Base-by-base conservation (phyloP, 2,888 invertebrate genomes). In the Zonitis immaculata region DNA sequence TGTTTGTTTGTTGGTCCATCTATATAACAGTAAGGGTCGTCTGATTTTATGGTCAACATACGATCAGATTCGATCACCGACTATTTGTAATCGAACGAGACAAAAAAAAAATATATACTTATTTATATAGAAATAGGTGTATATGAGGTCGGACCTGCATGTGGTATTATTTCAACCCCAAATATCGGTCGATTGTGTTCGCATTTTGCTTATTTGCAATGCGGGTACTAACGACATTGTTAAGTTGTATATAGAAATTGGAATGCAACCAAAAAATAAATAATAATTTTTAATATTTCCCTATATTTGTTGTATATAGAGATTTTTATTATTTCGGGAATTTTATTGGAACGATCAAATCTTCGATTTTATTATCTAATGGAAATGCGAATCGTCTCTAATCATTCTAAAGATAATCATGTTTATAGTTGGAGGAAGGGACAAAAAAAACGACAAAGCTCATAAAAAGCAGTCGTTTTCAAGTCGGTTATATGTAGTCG, bases 121-220 rank as follows among this genome's bases (percentile, higher is more conserved):
- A n/a, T n/a, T n/a, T n/a, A n/a, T n/a, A n/a, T n/a, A n/a, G n/a
- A n/a, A n/a, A n/a, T n/a, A n/a, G n/a, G n/a, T n/a, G n/a, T n/a
- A n/a, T n/a, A n/a, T n/a, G n/a, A n/a, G n/a, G n/a, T n/a, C n/a
- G n/a, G 64, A 65, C 66, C 66, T 68, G 70, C 69, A 68, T 68
- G 65, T 60, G 59, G 64, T 65, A 69, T 68, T 67, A 68, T 69
- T 67, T 64, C 60, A 65, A 63, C 58, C 61, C 61, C 62, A 49
- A 35, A 35, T 35, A 35, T 35, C 35, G 58, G 55, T 56, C 59
- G 58, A 63, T 63, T 62, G 62, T 60, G 62, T 66, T 66, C 63
- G 60, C 65, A 62, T 65, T 58, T 52, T 54, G 56, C 56, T 52
- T 56, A 56, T 56, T 56, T 56, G 56, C 49, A 44, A 56, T 56